Conservation (phyloP, 2,888 invertebrate genomes). For the Crioceris asparagi region DNA sequence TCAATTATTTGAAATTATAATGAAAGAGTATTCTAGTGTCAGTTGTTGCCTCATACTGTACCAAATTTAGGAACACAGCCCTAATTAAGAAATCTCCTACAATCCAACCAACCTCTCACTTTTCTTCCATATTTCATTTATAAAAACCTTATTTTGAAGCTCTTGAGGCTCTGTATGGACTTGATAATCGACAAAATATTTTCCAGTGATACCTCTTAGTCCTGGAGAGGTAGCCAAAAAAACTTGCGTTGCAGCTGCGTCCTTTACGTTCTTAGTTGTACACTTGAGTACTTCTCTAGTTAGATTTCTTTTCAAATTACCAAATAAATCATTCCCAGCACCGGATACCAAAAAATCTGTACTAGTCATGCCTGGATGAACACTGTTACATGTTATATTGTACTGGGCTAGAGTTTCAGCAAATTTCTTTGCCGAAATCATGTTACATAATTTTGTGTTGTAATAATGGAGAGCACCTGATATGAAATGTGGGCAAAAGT, state of each 20-base stretch:
- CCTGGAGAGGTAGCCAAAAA: conserved; percentile 19
- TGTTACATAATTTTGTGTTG: conserved; percentile 23
- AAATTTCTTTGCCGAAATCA: conserved; percentile 20
- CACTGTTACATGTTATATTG: conserved; percentile 18
- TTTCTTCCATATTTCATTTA: conserved; percentile 18
- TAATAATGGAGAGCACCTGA: conserved; percentile 20
- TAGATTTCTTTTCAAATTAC: conserved; percentile 6
- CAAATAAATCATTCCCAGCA: conserved; percentile 1
- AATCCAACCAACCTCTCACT: conserved; percentile 14
- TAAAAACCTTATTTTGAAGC: conserved; percentile 16
- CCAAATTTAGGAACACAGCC: no score
- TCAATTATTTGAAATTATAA: no score
- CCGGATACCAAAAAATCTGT: conserved; percentile 17
- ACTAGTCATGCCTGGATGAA: conserved; percentile 24
- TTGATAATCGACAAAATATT: conserved; percentile 22
- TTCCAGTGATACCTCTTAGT: conserved; percentile 15
- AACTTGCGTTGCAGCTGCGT: conserved; percentile 15
- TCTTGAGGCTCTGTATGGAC: conserved; percentile 14
- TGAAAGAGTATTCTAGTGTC: no score
- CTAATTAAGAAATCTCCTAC: no score
- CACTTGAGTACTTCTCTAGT: conserved; percentile 9
- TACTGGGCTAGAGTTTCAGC: conserved; percentile 12
- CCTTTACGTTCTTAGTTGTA: conserved; percentile 14
- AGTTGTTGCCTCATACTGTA: no score
- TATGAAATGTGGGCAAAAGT: conserved; percentile 13